Evolutionary conservation across 2,797 vertebrate species (phyloP), one percentile per base, ranked within the genome.

Genomic region (Acanthornis magna): DNA sequence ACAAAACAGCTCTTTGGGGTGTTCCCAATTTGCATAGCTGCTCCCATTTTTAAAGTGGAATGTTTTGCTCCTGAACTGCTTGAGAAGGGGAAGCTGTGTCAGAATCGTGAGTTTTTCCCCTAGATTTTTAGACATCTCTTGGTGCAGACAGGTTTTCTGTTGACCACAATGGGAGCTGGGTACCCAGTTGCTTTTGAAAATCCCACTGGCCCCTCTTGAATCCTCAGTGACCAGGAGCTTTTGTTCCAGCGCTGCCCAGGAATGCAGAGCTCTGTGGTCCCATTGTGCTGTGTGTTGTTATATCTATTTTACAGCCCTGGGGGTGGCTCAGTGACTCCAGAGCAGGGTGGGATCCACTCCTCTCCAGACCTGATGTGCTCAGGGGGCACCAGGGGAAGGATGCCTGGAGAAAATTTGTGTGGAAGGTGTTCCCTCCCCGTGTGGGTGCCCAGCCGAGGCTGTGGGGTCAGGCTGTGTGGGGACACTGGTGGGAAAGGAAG

Each of bases 201-300:
- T 50, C 58, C 89, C 45, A 7, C 32, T 86, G 95, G 70, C 54
- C 79, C 73, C 87, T 60, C 45, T 4, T 54, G 82, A 83, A 75
- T 58, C 4, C 70, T 58, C 70, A 1, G 51, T 62, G 94, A 61
- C 85, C 76, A 21, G 2, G 62, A 55, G 83, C 66, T 84, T 77
- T 90, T 86, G 88, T 93, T 55, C 36, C 51, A 22, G 38, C 76
- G 34, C 48, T 43, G 85, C 65, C 76, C 90, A 60, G 93, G 93
- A 95, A 95, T 79, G 93, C 80, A 23, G 74, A 75, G 91, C 94
- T 84, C 75, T 81, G 80, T 32, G 48, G 20, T 21, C n/a, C 70
- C 63, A 14, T 84, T 94, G 79, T 85, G 62, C 53, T 50, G 0
- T 34, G 40, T 11, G 11, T 2, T 54, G 60, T 23, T 2, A 0